Evolutionary conservation across 2,113 vertebrate species (phyloP).

Genomic region (Macquaria australasica): DNA sequence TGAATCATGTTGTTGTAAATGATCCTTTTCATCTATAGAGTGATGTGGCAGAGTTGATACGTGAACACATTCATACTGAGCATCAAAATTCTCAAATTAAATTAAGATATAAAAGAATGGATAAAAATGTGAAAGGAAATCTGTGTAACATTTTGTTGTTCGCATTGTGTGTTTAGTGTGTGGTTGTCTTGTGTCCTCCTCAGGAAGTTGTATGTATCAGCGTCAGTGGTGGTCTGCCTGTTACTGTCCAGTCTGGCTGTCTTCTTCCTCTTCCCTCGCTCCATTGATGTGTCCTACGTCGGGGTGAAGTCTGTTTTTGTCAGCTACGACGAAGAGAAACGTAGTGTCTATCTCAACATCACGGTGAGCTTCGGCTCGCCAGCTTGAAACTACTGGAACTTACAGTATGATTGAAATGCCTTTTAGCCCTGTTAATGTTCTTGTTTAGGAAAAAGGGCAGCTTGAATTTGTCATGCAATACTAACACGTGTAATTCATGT

Average conservation of each 20-base stretch:
- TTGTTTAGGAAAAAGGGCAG: neutral
- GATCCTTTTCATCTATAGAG: too few relatives aligned
- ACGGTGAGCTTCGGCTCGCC: constrained; percentile 85
- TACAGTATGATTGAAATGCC: neutral
- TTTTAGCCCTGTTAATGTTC: neutral
- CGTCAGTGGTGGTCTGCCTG: constrained; percentile 90
- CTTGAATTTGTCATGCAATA: neutral
- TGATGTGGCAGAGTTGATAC: too few relatives aligned
- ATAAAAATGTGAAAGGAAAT: neutral
- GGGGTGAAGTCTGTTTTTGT: constrained; percentile 94
- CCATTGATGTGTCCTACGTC: constrained; percentile 91
- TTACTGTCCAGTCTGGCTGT: constrained; percentile 92
- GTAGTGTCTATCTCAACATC: constrained; percentile 92
- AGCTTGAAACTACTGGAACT: neutral
- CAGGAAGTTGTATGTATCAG: constrained; percentile 94
- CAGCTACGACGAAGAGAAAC: constrained; percentile 85
- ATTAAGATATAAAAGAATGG: neutral
- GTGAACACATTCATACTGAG: too few relatives aligned
- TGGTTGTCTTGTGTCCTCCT: neutral
- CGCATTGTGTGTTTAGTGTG: neutral
- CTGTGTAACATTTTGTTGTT: neutral
- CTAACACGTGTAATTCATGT: neutral
- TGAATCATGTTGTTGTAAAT: too few relatives aligned
- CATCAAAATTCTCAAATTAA: too few relatives aligned
- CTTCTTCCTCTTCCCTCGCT: constrained; percentile 95